Percentiles rank a stretch among this genome's conserved stretches.
These are phyloP conservation scores for Panthera tigris DNA, from an alignment of 2,113 vertebrate genomes.

Conservation along the genomic window DNA sequence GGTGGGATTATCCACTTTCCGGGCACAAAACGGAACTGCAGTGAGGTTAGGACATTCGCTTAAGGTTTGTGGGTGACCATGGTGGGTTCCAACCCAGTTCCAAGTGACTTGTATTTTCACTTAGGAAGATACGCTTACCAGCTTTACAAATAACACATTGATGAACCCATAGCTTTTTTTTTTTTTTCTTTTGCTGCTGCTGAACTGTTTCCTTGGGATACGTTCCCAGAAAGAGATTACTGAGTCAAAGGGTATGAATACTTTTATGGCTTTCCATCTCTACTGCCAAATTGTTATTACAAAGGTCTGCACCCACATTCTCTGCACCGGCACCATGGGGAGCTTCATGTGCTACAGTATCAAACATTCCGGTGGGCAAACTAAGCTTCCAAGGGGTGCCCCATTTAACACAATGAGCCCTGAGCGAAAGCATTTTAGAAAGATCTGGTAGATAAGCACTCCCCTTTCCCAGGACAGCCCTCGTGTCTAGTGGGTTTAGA, in stretches of 20 bases:
- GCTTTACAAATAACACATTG: conserved; percentile 9
- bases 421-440: background rate
- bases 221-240: conserved; percentile 41
- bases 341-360: background rate
- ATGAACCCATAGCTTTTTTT: background rate
- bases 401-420: background rate
- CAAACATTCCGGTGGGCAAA: background rate
- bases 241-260: conserved; percentile 30
- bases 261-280: conserved; percentile 25
- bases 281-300: conserved; percentile 29
- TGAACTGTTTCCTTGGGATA: conserved; percentile 47
- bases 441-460: background rate
- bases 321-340: background rate
- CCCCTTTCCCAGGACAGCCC: background rate
- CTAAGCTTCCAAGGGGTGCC: background rate
- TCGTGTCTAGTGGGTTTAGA: background rate
- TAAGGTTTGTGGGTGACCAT: background rate
- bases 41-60: background rate
- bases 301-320: background rate
- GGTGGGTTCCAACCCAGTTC: background rate
- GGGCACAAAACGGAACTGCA: background rate
- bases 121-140: background rate
- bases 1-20: background rate
- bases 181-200: background rate
- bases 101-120: background rate